These are phyloP conservation scores for Chionodraco myersi DNA, from an alignment of 2,113 vertebrate species.

Conservation along the genomic window DNA sequence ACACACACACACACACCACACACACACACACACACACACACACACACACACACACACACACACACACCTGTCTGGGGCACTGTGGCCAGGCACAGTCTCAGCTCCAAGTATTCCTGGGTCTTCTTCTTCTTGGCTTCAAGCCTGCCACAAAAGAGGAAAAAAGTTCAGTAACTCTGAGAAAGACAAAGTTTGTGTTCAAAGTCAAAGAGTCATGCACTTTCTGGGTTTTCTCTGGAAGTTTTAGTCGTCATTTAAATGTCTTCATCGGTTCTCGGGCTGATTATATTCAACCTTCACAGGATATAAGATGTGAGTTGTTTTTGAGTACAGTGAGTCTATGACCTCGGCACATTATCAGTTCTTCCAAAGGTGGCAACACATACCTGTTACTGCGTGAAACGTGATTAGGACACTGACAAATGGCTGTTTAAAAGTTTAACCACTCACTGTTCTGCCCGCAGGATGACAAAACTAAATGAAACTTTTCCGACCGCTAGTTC, in stretches of 20 bases:
- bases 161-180: not conserved
- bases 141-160: conserved; percentile 62
- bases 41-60: too few species aligned
- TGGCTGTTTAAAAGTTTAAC: not conserved
- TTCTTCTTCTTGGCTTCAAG: conserved; percentile 70
- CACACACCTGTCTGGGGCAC: conserved; percentile 86
- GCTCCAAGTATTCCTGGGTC: conserved; percentile 77
- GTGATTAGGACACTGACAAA: not conserved
- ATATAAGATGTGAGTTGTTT: not conserved
- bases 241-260: not conserved
- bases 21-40: too few species aligned
- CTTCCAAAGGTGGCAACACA: not conserved
- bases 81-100: conserved; percentile 81
- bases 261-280: not conserved
- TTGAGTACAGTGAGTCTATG: not conserved
- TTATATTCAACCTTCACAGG: not conserved
- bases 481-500: not conserved
- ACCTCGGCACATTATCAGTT: not conserved
- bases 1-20: too few species aligned
- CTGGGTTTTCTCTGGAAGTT: not conserved
- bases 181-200: conserved; percentile 1
- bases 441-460: not conserved
- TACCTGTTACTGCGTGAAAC: not conserved
- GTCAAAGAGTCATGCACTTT: not conserved
- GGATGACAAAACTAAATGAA: too few species aligned